Base-by-base conservation (phyloP, 2,797 vertebrate genomes). In the Mormyrops attenuatus region DNA sequence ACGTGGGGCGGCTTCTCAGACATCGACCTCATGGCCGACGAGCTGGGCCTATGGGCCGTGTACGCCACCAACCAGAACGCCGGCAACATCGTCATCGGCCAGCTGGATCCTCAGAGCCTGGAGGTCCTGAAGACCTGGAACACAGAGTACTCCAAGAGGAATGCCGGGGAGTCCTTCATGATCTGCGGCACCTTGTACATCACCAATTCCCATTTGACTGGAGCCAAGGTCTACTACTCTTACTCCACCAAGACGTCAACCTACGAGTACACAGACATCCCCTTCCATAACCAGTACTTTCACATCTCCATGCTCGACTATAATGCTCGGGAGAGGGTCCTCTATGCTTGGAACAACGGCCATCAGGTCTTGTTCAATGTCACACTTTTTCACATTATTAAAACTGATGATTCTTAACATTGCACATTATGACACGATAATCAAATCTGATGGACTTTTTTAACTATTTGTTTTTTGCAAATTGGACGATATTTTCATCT, bases 281-380 rank as follows among this genome's bases (percentile, higher is more conserved):
- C 98, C 3, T 99, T 99, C 94, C 98, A 99, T 94, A 99, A 99
- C 92, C 98, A 99, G 91, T 99, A 99, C 93, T 99, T 98, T 93
- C 98, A 99, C 91, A 99, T 99, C 94, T 99, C 98, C 92, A 99
- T 99, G 98, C 97, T 99, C 84, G 97, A 99, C 95, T 99, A 99
- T 94, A 99, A 99, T 5, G 96, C 98, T 90, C 96, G 97, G 91
- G 98, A 99, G 94, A 95, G 98, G 93, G 98, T 97, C 6, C 97
- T 99, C 73, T 99, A 99, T 20, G 98, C 97, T 90, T 99, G 98
- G 98, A 99, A 99, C 94, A 99, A 99, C 0, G 98, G 98, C 89
- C 98, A 99, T 93, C 98, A 99, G 94, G 98, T 99, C 89, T 95
- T 99, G 80, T 99, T 99, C 93, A 99, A 99, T 0, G 98, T 99